These are phyloP conservation scores for Nothobranchius furzeri DNA, from an alignment of 2,113 vertebrate genomes.

Conservation along the genomic window DNA sequence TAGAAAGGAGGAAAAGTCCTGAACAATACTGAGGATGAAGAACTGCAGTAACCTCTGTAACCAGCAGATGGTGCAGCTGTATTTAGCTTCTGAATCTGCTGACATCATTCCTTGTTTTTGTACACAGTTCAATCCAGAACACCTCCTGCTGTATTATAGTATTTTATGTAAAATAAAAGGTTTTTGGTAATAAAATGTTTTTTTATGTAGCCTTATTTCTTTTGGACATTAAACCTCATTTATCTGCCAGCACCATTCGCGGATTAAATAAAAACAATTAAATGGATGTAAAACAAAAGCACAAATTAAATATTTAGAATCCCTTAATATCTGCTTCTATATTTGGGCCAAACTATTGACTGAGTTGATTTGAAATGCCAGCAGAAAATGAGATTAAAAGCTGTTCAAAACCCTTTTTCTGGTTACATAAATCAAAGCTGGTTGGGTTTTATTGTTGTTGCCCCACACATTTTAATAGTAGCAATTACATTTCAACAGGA, in stretches of 20 bases:
- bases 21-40: not conserved
- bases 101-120: constrained; percentile 1
- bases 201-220: constrained; percentile 1
- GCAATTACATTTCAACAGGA: no score
- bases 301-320: no score
- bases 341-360: no score
- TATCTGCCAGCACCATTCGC: no score
- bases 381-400: not conserved
- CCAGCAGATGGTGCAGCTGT: constrained; percentile 45
- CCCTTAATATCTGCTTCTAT: no score
- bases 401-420: not conserved
- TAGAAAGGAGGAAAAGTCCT: not conserved
- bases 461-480: no score
- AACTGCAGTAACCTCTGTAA: not conserved
- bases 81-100: not conserved
- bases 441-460: not conserved
- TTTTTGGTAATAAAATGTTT: constrained; percentile 50
- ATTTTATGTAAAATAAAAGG: constrained; percentile 40
- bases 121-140: not conserved
- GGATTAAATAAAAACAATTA: no score
- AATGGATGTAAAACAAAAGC: no score
- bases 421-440: not conserved
- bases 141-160: constrained; percentile 43
- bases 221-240: not conserved
- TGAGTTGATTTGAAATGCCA: no score